A percentile compares a stretch with the other conserved stretches of the same genome.
Evolutionary conservation across 2,888 invertebrate species (phyloP).

Genomic region (Mimas tiliae): DNA sequence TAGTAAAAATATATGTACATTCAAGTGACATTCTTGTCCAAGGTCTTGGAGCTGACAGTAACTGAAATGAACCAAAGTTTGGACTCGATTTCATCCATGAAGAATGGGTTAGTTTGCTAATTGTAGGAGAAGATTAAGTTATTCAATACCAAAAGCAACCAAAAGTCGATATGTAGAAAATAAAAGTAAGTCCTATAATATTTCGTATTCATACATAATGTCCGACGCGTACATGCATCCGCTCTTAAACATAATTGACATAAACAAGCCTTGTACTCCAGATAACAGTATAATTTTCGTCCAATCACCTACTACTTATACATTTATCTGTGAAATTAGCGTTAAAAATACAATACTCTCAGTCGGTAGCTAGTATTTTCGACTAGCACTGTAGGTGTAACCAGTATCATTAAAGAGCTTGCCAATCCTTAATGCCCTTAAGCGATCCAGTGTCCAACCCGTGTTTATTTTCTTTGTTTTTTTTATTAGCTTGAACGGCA

Average conservation of each 20-base stretch:
- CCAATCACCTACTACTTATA: neutral
- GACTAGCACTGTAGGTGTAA: neutral
- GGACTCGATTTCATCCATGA: too few relatives aligned
- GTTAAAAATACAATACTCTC: conserved; percentile 15
- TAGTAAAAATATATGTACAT: too few relatives aligned
- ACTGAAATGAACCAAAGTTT: too few relatives aligned
- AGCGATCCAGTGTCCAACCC: neutral
- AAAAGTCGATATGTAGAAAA: too few relatives aligned
- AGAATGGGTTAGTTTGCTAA: too few relatives aligned
- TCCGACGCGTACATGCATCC: neutral
- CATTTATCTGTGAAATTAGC: conserved; percentile 19
- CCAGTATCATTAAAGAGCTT: neutral
- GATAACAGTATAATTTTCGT: neutral
- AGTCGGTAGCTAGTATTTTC: neutral
- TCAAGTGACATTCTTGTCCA: too few relatives aligned
- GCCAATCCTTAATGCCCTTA: neutral
- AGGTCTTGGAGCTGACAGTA: too few relatives aligned
- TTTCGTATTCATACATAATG: neutral
- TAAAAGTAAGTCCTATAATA: too few relatives aligned
- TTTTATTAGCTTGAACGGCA: too few relatives aligned
- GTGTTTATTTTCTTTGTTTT: too few relatives aligned
- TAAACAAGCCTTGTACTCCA: neutral
- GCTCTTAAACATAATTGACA: conserved; percentile 1
- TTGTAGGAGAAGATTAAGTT: too few relatives aligned
- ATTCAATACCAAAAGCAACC: too few relatives aligned